Conservation (phyloP, 2,888 invertebrate genomes). For the Scaptomyza polygonia region DNA sequence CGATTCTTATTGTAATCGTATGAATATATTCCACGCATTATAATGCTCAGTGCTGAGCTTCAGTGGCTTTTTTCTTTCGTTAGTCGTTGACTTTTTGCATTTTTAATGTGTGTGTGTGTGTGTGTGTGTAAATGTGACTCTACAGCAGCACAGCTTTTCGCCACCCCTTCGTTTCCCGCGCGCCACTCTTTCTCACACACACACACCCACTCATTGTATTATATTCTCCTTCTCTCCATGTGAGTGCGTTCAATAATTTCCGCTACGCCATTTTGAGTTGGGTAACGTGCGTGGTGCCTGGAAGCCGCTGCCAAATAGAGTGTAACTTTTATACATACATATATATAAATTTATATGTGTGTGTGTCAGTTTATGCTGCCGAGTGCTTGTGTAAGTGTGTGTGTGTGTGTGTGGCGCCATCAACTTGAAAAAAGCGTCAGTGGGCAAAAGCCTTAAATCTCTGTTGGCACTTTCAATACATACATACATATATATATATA, state of each 20-base stretch:
- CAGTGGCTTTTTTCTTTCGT: slow-evolving; percentile 71
- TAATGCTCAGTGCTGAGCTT: slow-evolving; percentile 66
- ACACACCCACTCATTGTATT: slow-evolving; percentile 1
- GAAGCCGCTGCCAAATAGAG: slow-evolving; percentile 72
- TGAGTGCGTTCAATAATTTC: slow-evolving; percentile 75
- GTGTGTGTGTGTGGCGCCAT: slow-evolving; percentile 54
- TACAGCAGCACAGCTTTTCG: not conserved
- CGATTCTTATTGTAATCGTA: slow-evolving; percentile 78
- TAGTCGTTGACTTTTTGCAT: slow-evolving; percentile 75
- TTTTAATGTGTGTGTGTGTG: slow-evolving; percentile 67
- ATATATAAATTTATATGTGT: slow-evolving; percentile 14
- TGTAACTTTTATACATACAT: slow-evolving; percentile 56
- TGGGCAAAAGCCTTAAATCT: slow-evolving; percentile 71
- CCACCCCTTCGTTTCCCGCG: not conserved
- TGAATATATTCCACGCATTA: slow-evolving; percentile 75
- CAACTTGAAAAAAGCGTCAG: slow-evolving; percentile 74
- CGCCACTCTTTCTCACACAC: not conserved
- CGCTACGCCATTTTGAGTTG: slow-evolving; percentile 73
- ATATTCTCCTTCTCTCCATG: slow-evolving; percentile 20
- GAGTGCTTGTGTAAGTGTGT: slow-evolving; percentile 14
- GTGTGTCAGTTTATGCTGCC: slow-evolving; percentile 1
- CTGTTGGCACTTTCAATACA: slow-evolving; percentile 53
- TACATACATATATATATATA: slow-evolving; percentile 4
- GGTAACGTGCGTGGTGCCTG: slow-evolving; percentile 61
- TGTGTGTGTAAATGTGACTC: slow-evolving; percentile 48